These are phyloP conservation scores for Hirtodrosophila duncani DNA, from an alignment of 2,888 invertebrate genomes.

Conservation along the genomic window DNA sequence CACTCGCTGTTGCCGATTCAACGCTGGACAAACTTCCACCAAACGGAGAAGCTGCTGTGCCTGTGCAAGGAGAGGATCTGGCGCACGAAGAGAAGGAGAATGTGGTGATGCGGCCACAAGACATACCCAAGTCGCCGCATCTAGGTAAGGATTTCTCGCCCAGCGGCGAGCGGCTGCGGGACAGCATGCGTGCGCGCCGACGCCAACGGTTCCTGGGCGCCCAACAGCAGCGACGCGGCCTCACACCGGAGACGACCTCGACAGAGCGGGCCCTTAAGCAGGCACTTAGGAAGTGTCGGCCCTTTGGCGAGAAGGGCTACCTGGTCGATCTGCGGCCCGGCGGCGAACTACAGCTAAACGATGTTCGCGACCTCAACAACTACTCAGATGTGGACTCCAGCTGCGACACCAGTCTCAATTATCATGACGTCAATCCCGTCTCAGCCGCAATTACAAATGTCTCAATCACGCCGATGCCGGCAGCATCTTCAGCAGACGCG, in stretches of 20 bases:
- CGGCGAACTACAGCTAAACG: constrained; percentile 74
- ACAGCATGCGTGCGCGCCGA: constrained; percentile 77
- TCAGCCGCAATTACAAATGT: too few relatives aligned
- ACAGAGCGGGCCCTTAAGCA: constrained; percentile 74
- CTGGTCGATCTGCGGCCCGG: constrained; percentile 75
- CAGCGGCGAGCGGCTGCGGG: constrained; percentile 77
- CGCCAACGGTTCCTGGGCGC: constrained; percentile 71
- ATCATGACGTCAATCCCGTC: constrained; percentile 75
- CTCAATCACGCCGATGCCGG: neutral
- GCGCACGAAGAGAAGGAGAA: constrained; percentile 55
- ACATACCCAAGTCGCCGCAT: constrained; percentile 78
- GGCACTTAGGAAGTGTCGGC: constrained; percentile 69
- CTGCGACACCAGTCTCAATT: constrained; percentile 78
- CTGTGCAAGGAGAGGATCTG: constrained; percentile 26
- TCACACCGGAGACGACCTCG: constrained; percentile 47
- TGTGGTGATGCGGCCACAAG: constrained; percentile 56
- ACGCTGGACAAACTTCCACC: neutral
- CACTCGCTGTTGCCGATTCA: neutral
- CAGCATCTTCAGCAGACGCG: neutral
- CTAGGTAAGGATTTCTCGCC: constrained; percentile 78
- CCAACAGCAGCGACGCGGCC: constrained; percentile 51
- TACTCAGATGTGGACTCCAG: constrained; percentile 78
- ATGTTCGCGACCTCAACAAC: constrained; percentile 77
- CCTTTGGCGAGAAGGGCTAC: constrained; percentile 77
- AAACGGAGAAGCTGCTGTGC: neutral